Conservation (phyloP, 2,888 invertebrate species). For the Nezara viridula region DNA sequence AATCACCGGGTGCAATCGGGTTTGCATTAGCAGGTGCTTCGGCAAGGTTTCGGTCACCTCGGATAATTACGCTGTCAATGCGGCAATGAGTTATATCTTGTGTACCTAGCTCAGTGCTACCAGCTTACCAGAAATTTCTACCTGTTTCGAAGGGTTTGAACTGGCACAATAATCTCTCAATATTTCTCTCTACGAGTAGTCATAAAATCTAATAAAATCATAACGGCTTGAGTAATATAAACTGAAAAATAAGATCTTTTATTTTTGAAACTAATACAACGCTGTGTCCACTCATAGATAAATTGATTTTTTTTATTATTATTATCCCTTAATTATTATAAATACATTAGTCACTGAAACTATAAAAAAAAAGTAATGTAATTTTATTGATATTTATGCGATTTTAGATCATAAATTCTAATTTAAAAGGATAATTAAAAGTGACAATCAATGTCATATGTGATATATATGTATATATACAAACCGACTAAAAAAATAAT, state of each 20-base stretch:
- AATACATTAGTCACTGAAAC: too few species aligned
- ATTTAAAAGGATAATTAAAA: too few species aligned
- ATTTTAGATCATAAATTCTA: too few species aligned
- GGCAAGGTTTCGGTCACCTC: slow-evolving; percentile 29
- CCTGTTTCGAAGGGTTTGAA: neutral
- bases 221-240: neutral
- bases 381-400: too few species aligned
- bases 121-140: neutral
- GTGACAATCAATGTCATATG: too few species aligned
- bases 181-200: neutral
- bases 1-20: neutral
- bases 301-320: too few species aligned
- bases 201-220: neutral
- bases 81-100: neutral
- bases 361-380: too few species aligned
- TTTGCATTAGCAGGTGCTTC: slow-evolving; percentile 35
- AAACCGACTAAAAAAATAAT: too few species aligned
- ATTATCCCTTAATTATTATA: too few species aligned
- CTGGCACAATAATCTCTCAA: neutral
- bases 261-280: too few species aligned
- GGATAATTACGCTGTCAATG: slow-evolving; percentile 32
- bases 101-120: neutral
- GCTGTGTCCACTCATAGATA: too few species aligned
- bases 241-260: neutral
- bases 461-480: too few species aligned